Percentiles rank a stretch among this genome's conserved stretches.
Conservation (phyloP, 2,113 vertebrate genomes). For the Orycteropus afer region DNA sequence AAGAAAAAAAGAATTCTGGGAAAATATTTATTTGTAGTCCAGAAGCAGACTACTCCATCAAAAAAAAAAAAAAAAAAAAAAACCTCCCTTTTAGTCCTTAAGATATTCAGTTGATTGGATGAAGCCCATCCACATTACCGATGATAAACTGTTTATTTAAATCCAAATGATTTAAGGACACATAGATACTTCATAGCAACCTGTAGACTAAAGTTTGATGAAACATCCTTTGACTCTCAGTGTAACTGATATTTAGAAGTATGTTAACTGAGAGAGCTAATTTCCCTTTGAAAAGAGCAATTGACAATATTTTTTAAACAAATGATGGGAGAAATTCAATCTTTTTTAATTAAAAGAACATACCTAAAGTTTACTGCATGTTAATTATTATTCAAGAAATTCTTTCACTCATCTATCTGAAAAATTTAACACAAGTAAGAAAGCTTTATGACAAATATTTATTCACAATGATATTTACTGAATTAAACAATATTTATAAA, state of each 20-base stretch:
- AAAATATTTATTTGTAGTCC: no score
- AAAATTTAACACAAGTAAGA: not conserved
- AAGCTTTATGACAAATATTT: constrained; percentile 6
- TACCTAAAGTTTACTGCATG: not conserved
- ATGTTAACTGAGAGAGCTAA: not conserved
- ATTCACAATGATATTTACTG: not conserved
- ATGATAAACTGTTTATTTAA: no score
- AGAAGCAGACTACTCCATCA: no score
- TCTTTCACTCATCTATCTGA: constrained; percentile 23
- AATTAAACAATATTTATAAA: not conserved
- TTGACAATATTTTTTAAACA: not conserved
- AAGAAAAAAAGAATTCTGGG: no score
- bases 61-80: no score
- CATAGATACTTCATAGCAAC: no score
- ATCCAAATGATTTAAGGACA: no score
- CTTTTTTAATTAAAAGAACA: not conserved
- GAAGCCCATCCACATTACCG: no score
- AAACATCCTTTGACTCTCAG: not conserved
- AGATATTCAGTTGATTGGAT: no score
- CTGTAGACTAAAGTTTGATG: no score
- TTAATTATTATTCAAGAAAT: constrained; percentile 32
- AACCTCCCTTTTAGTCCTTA: no score
- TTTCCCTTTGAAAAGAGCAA: not conserved
- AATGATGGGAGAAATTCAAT: not conserved
- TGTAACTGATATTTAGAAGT: not conserved